Evolutionary conservation across 2,888 invertebrate species (phyloP).

Genomic region (Harmothoe impar): DNA sequence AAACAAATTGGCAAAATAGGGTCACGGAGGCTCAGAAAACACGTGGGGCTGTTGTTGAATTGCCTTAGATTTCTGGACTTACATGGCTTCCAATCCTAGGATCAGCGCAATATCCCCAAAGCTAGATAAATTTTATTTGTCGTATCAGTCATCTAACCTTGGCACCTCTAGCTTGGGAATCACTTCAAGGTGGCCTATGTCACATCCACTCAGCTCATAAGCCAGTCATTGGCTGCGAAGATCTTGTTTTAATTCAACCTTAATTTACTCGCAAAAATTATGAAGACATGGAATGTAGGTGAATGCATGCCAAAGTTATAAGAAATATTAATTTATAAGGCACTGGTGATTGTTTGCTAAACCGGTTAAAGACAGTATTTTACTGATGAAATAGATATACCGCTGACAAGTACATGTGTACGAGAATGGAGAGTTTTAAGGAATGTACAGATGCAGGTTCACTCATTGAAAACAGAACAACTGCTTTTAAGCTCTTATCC

Average conservation of each 20-base stretch:
- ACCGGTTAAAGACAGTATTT: no score
- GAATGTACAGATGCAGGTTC: conserved; percentile 23
- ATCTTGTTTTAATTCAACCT: neutral
- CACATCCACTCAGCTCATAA: neutral
- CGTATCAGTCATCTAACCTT: neutral
- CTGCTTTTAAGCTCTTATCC: conserved; percentile 38
- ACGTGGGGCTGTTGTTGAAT: neutral
- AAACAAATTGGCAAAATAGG: neutral
- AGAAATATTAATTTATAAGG: no score
- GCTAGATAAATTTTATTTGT: neutral
- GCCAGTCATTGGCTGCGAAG: neutral
- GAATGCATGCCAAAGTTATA: no score
- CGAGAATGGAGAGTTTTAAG: neutral
- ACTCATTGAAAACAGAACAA: neutral
- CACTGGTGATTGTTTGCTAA: no score
- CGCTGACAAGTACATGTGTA: neutral
- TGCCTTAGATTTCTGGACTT: conserved; percentile 27
- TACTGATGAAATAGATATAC: neutral
- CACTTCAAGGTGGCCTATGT: neutral
- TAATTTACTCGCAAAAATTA: no score
- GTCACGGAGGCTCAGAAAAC: neutral
- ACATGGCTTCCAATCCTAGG: conserved; percentile 35
- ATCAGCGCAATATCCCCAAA: neutral
- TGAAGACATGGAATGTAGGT: no score
- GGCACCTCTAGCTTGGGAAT: neutral